Base-by-base conservation (phyloP, 1,140 invertebrate species). In the Nautilus pompilius region DNA sequence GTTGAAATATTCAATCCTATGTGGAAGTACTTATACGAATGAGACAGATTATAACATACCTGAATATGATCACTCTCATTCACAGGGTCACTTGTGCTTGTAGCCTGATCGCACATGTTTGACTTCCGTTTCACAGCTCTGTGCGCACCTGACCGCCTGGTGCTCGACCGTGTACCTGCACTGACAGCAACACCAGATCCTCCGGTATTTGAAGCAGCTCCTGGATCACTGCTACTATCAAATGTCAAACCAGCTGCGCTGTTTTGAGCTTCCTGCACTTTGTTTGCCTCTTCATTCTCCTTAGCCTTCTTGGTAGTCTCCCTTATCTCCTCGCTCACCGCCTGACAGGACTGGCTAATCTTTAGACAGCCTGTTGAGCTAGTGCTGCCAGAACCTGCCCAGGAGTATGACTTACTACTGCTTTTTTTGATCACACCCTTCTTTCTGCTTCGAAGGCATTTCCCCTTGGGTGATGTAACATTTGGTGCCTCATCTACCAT, bases 81-180 rank as follows among this genome's bases (percentile, higher is more conserved):
- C 13, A 73, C 69, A 26, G 71, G 71, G 48, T 73, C 71, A 62
- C 67, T 69, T 0, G 71, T 73, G 62, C 71, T 71, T 2, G 71
- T 73, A 13, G 61, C 46, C 36, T 69, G 57, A 58, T 69, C 64
- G 58, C 49, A 59, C 61, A 66, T 73, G 36, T 45, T 51, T 3
- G 28, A 26, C 49, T 66, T 69, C 33, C 46, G 24, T 30, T 58
- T 60, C 53, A 58, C 20, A 20, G 33, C n/a, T n/a, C 34, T 36
- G 17, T 20, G 29, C 4, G 30, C 17, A 22, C 34, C n/a, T 10
- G 17, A 33, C 10, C 22, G 5, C 29, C 30, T 57, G 28, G 55
- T 20, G 30, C 33, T 29, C 3, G 33, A 34, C n/a, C 29, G 5
- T 10, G 30, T n/a, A 26, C 20, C 17, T 33, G 28, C 13, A 6